Base-by-base conservation (phyloP, 2,113 vertebrate species). In the Formicarius rufipectus region DNA sequence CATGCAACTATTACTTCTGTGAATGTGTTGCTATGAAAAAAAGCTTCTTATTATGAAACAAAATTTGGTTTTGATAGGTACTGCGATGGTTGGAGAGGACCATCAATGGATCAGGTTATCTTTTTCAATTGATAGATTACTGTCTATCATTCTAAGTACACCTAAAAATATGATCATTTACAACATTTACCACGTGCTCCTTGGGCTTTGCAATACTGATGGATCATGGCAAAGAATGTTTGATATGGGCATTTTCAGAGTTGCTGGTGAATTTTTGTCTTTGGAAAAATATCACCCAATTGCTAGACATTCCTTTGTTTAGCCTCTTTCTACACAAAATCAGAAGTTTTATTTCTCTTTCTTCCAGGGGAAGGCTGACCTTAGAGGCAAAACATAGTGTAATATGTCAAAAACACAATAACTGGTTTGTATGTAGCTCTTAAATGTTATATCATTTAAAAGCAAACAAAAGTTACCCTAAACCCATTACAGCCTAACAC, bases 71-170 rank as follows among this genome's bases (percentile, higher is more conserved):
- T 82, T 73, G 62, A 74, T 58, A 87, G 62, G 40, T 72, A 77
- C 56, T 83, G 60, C 31, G 74, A 9, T 3, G 30, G 8, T 40
- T 74, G 37, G 62, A 90, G 55, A 90, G 49, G 69, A 87, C 27
- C 44, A 95, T 89, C 30, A 64, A 56, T 75, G 85, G 84, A 90
- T 89, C 79, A 96, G 78, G 69, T 77, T 84, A 84, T 62, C 24
- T 90, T 80, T 71, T 90, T 93, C 91, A 93, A 94, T 91, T 80
- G 81, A 90, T 77, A 84, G 88, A 67, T 96, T 74, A 87, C 50
- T 91, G 42, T 17, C 39, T 75, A 64, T 72, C 73, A 68, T 82
- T 88, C 62, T 56, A 90, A 85, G 52, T 33, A 66, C 78, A 86
- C 69, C 90, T 64, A 62, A 90, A 94, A 95, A 68, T 28, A 74